phyloP scores from a whole-genome alignment of 2,797 vertebrate species.

The Onychomys arenicola region DNA sequence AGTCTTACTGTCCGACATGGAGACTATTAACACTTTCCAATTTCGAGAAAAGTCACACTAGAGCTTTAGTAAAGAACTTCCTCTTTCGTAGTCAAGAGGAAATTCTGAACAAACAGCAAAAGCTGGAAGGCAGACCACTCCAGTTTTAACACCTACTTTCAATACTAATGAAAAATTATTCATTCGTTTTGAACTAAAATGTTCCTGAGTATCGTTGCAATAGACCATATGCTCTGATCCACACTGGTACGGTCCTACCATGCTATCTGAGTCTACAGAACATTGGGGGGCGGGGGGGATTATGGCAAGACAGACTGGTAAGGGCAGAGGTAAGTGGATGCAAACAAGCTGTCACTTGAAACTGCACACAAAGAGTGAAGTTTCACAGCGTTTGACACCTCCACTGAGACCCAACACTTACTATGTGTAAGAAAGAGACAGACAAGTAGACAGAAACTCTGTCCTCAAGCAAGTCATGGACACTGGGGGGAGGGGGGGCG shows the following conservation, averaged over 20 bases:
- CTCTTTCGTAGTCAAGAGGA: neutral
- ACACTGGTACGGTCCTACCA: neutral
- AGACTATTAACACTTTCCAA: neutral
- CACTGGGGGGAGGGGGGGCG: neutral
- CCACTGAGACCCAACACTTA: neutral
- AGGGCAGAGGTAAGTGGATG: neutral
- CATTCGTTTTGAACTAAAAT: conserved; percentile 48
- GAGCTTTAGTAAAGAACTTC: neutral
- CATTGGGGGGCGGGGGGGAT: fast-evolving
- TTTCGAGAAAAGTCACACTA: conserved; percentile 24
- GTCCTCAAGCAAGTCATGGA: neutral
- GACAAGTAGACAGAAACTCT: neutral
- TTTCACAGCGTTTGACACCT: neutral
- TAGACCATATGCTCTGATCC: neutral
- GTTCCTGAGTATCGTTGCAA: neutral
- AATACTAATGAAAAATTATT: conserved; percentile 9
- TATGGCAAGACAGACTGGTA: neutral
- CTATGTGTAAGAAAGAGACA: neutral
- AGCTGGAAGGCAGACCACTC: neutral
- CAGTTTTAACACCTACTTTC: neutral
- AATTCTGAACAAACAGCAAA: neutral
- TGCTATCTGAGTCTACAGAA: neutral
- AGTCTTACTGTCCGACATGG: neutral
- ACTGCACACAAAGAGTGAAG: neutral
- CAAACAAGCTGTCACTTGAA: neutral